Evolutionary conservation across 2,797 vertebrate species (phyloP).

Genomic region (Novumbra hubbsi): DNA sequence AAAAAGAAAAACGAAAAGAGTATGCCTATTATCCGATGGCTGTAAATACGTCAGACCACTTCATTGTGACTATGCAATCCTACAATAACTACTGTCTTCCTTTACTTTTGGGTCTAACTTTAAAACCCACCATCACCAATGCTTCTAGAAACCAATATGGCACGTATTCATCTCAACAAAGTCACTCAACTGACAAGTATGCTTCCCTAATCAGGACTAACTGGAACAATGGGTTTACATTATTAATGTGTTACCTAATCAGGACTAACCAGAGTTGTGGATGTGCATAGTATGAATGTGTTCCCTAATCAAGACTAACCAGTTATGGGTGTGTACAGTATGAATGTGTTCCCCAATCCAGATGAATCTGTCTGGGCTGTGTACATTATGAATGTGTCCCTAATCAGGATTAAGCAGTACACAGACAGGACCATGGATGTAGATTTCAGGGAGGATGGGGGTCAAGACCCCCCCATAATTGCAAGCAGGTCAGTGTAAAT

Average conservation of each 20-base stretch:
- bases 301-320: neutral
- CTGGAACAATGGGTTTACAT: neutral
- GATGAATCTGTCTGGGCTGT: neutral
- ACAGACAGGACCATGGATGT: too few relatives aligned
- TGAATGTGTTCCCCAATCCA: neutral
- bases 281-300: neutral
- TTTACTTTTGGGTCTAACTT: neutral
- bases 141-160: neutral
- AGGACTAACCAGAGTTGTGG: neutral
- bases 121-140: neutral
- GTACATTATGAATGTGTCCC: neutral
- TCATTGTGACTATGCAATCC: neutral
- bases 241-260: neutral
- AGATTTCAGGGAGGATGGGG: too few relatives aligned
- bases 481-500: too few relatives aligned
- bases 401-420: neutral
- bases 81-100: neutral
- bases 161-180: neutral
- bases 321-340: neutral
- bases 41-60: neutral
- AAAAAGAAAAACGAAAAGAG: neutral
- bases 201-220: neutral
- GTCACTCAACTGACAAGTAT: neutral
- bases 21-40: neutral
- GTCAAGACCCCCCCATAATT: too few relatives aligned